Conservation (phyloP, 2,113 vertebrate species). For the Regulus satrapa region DNA sequence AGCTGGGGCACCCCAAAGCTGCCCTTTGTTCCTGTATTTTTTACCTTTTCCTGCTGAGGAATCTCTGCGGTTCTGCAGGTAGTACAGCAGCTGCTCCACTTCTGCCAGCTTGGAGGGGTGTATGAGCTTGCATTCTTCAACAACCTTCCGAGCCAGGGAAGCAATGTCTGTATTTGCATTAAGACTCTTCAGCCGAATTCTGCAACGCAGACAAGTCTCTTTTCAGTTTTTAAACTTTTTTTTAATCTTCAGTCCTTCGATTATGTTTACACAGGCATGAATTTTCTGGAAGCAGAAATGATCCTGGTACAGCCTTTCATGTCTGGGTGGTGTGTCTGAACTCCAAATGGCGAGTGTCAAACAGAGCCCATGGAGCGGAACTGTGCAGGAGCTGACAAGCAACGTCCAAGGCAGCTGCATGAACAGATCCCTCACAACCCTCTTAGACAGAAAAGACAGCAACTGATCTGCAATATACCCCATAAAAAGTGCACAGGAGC, state of each 20-base stretch:
- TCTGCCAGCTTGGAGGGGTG: constrained; percentile 86
- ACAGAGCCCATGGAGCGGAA: not conserved
- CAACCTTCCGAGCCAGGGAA: constrained; percentile 91
- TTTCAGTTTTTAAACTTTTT: not conserved
- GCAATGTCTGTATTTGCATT: constrained; percentile 89
- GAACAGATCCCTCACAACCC: not conserved
- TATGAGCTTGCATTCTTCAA: constrained; percentile 95
- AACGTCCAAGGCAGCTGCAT: not conserved
- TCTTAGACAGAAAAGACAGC: not conserved
- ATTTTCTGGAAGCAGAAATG: not conserved
- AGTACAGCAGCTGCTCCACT: constrained; percentile 93
- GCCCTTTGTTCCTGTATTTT: not conserved
- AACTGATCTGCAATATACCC: not conserved
- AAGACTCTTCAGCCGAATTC: constrained; percentile 95
- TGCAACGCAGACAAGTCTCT: constrained; percentile 52
- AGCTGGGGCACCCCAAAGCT: not conserved
- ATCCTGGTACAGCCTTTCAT: not conserved
- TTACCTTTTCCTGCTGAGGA: constrained; percentile 73
- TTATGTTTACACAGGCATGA: not conserved
- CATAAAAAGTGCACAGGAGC: not conserved
- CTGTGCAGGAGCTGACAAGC: not conserved
- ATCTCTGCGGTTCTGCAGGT: constrained; percentile 90
- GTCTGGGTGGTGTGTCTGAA: not conserved
- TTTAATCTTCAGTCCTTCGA: not conserved
- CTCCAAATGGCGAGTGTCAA: not conserved